A percentile compares a stretch with the other conserved stretches of the same genome.
These are phyloP conservation scores for Drosophila kikkawai DNA, from an alignment of 1,140 invertebrate species.

Conservation along the genomic window DNA sequence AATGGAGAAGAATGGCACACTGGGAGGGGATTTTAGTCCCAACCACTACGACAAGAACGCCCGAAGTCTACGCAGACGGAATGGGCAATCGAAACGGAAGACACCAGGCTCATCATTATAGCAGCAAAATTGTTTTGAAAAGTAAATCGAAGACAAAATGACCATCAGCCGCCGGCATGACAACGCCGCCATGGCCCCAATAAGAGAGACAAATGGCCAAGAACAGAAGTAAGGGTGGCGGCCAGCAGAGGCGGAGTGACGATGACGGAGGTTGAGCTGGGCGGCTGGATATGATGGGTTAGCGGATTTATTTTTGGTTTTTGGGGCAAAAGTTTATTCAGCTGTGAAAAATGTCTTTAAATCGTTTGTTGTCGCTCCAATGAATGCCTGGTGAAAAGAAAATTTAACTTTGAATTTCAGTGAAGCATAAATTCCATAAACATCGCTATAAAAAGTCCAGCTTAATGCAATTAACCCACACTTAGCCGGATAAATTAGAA, in stretches of 20 bases:
- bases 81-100: conserved; percentile 58
- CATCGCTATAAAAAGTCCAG: conserved; percentile 22
- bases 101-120: conserved; percentile 59
- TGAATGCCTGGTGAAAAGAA: conserved; percentile 33
- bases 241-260: background rate
- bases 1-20: conserved; percentile 43
- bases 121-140: conserved; percentile 72
- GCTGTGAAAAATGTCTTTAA: conserved; percentile 70
- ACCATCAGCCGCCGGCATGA: conserved; percentile 62
- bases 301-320: conserved; percentile 76
- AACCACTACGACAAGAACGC: background rate
- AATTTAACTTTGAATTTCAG: conserved; percentile 63
- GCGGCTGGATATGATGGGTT: conserved; percentile 30
- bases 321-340: conserved; percentile 66
- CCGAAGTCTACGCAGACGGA: conserved; percentile 6
- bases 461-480: conserved; percentile 32
- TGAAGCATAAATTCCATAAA: conserved; percentile 49
- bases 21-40: background rate
- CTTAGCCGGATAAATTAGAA: background rate
- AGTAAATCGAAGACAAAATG: conserved; percentile 74
- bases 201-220: conserved; percentile 57
- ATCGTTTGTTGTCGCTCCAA: conserved; percentile 49
- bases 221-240: background rate
- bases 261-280: background rate
- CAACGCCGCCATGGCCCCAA: conserved; percentile 58